Base-by-base conservation (phyloP, 1,140 invertebrate species). In the Achatina immaculata region DNA sequence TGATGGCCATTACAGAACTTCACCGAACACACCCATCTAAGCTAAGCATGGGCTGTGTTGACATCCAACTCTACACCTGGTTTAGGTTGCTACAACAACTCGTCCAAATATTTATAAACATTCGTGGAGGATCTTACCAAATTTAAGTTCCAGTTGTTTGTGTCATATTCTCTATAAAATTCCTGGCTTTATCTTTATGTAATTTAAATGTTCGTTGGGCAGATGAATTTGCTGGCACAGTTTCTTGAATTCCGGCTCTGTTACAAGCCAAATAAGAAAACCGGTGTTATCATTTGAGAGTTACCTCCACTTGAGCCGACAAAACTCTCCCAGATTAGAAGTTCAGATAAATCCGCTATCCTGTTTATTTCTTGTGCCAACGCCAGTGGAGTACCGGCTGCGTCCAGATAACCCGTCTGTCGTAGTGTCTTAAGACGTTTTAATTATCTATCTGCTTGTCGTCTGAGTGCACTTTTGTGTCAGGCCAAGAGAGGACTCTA, bases 231-330 rank as follows among this genome's bases (percentile, higher is more conserved):
- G 11, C 11, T 40, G 28, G 14, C 16, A 14, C n/a, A 3, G 19
- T 9, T 21, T 34, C 3, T 4, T 21, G 16, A 34, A 19, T 34
- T 11, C 31, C 11, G 68, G 28, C 28, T 28, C 24, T 11, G 3
- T 28, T 43, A 45, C 42, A 72, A 45, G 4, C 19, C 7, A 72
- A 28, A 7, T 16, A 68, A 36, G 24, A 68, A 16, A 68, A 68
- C 24, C 24, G 11, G 38, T 38, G 38, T 68, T 68, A 68, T 68
- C 66, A 34, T 36, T 68, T 7, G 7, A 14, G 40, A 72, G 69
- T 43, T 72, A 43, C 69, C 69, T 42, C 69, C 69, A 72, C 69
- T 72, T 72, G 69, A 72, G 69, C 69, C 28, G 69, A 72, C 40
- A 40, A 72, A 72, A 72, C 42, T 72, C 69, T 72, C 28, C 42